These are phyloP conservation scores for Conchocele bisecta DNA, from an alignment of 2,888 invertebrate genomes.

Conservation along the genomic window DNA sequence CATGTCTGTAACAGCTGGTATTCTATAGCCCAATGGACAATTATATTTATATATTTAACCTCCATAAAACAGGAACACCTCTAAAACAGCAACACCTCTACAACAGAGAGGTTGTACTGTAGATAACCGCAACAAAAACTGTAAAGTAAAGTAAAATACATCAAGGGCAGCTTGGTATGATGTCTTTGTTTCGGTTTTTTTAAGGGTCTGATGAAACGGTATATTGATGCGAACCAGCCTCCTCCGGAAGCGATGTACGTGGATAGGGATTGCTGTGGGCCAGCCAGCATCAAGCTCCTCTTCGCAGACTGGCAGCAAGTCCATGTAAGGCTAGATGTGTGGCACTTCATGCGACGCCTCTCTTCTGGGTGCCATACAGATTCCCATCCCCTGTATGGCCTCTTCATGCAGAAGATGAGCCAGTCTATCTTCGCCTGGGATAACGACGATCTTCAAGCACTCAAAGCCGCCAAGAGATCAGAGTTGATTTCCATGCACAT, in stretches of 20 bases:
- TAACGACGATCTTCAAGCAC: constrained; percentile 43
- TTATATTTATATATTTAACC: too few relatives aligned
- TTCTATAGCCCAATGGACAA: too few relatives aligned
- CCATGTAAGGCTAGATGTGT: constrained; percentile 56
- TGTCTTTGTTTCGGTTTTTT: too few relatives aligned
- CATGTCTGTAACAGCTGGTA: too few relatives aligned
- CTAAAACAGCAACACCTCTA: too few relatives aligned
- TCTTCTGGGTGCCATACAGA: constrained; percentile 46
- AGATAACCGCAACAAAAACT: too few relatives aligned
- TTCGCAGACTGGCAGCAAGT: constrained; percentile 14
- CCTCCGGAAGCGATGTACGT: constrained; percentile 59
- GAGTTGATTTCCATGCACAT: constrained; percentile 41
- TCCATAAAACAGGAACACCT: too few relatives aligned
- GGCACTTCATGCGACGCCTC: constrained; percentile 59
- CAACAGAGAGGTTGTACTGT: too few relatives aligned
- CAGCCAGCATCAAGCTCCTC: constrained; percentile 1
- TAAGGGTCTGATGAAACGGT: constrained; percentile 25
- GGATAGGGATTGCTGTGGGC: constrained; percentile 61
- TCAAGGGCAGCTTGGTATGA: too few relatives aligned
- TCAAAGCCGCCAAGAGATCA: constrained; percentile 55
- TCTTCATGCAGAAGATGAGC: constrained; percentile 49
- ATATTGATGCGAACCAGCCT: constrained; percentile 34
- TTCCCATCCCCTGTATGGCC: constrained; percentile 40
- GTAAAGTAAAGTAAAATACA: too few relatives aligned
- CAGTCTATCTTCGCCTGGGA: constrained; percentile 57